Evolutionary conservation across 2,888 invertebrate genomes (phyloP), one percentile per base, ranked within the genome.

Genomic region (Eulithis prunata): DNA sequence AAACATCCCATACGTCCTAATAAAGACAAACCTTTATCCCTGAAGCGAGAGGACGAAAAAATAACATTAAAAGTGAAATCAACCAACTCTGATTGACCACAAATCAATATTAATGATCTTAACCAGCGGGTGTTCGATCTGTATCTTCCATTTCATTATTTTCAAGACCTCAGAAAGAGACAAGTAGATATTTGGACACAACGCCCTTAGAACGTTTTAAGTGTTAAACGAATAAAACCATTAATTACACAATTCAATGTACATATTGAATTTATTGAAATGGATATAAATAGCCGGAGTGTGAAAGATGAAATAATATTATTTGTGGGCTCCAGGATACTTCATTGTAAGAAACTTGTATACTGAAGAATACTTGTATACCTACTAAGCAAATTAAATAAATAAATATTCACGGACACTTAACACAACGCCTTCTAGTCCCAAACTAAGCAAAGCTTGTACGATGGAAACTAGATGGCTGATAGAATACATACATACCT

Each of bases 201-300:
- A 89, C 88, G 87, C 91, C 91, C 91, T 91, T 90, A 91, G 86
- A 90, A 78, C 89, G 88, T 87, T 92, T 90, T 91, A 91, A 92
- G 92, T 92, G 92, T 90, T 92, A 91, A 92, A 92, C 92, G 92
- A 91, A 93, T 92, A 91, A 92, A 91, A 92, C 90, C 92, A 93
- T 93, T 93, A 93, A 93, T 93, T 93, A 92, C 90, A 86, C 89
- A 89, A 91, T 92, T 92, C 91, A 91, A 91, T 91, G 92, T 92
- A 92, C 92, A 93, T 93, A 93, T 93, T 93, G 93, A 92, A 93
- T 93, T 93, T 93, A 93, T 93, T 93, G 89, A 92, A 93, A 93
- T 93, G 86, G 91, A 92, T 91, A 93, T 93, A 91, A 91, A 93
- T 93, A 88, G 86, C 78, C 89, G 88, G 89, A 89, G 91, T 84